phyloP scores from a whole-genome alignment of 1,140 invertebrate genomes.

The Acromyrmex echinatior region DNA sequence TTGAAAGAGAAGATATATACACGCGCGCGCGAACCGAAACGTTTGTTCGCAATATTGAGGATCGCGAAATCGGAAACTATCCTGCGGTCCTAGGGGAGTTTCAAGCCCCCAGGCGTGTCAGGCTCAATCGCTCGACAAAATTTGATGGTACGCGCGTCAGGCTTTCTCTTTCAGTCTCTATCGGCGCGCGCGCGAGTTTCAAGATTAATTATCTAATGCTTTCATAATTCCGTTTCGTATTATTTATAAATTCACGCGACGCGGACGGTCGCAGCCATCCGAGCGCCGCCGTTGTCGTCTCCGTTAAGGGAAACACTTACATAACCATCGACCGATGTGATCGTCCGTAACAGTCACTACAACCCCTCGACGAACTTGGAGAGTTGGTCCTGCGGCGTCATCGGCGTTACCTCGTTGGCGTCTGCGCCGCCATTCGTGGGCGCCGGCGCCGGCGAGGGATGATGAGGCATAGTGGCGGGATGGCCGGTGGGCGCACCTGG shows the following conservation, averaged over 20 bases:
- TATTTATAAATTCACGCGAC: constrained; percentile 57
- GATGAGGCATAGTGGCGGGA: constrained; percentile 84
- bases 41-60: neutral
- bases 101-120: neutral
- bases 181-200: constrained; percentile 17
- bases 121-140: neutral
- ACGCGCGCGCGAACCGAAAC: constrained; percentile 28
- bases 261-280: constrained; percentile 43
- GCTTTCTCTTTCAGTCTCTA: constrained; percentile 40
- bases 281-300: constrained; percentile 43
- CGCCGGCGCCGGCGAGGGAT: constrained; percentile 84
- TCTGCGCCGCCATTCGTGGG: constrained; percentile 83
- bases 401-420: constrained; percentile 88
- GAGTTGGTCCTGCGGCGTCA: constrained; percentile 96
- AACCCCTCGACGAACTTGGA: constrained; percentile 97
- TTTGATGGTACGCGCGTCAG: constrained; percentile 49
- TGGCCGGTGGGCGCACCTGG: constrained; percentile 82
- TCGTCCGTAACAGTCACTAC: constrained; percentile 88
- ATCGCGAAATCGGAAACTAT: constrained; percentile 4
- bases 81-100: neutral
- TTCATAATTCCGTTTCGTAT: constrained; percentile 15
- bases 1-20: constrained; percentile 54
- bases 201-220: constrained; percentile 40
- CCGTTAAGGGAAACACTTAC: constrained; percentile 62
- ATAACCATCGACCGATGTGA: constrained; percentile 59